Evolutionary conservation across 2,888 invertebrate genomes (phyloP).

Genomic region (Thymelicus acteon): DNA sequence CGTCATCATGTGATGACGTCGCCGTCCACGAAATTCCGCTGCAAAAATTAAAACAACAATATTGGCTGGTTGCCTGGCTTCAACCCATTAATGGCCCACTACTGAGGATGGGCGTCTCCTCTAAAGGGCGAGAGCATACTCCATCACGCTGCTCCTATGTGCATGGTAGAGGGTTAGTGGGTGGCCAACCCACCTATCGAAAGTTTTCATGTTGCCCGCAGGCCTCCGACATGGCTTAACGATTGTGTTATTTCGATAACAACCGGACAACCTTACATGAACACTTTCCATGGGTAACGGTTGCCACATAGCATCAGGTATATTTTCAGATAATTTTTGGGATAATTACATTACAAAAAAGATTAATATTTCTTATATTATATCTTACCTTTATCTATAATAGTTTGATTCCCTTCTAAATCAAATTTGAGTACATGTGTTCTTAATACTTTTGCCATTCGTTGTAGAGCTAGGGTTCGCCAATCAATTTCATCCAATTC

Average conservation of each 20-base stretch:
- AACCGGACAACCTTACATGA: too few species aligned
- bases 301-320: too few species aligned
- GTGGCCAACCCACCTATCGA: too few species aligned
- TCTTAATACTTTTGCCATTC: slow-evolving; percentile 83
- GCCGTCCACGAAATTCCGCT: slow-evolving; percentile 83
- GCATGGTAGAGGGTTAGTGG: too few species aligned
- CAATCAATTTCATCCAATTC: slow-evolving; percentile 80
- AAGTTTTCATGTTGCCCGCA: too few species aligned
- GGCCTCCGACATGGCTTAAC: too few species aligned
- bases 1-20: slow-evolving; percentile 88
- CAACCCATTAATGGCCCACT: too few species aligned
- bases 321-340: neutral
- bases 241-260: too few species aligned
- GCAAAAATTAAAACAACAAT: slow-evolving; percentile 38
- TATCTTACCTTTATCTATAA: slow-evolving; percentile 68
- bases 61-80: neutral
- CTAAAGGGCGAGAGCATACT: too few species aligned
- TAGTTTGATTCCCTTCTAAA: slow-evolving; percentile 68
- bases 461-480: slow-evolving; percentile 85
- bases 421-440: slow-evolving; percentile 89
- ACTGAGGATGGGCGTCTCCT: too few species aligned
- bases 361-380: neutral
- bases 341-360: neutral
- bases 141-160: too few species aligned
- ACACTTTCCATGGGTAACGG: too few species aligned